Evolutionary conservation across 2,113 vertebrate genomes (phyloP).

Genomic region (Eidolon helvum): DNA sequence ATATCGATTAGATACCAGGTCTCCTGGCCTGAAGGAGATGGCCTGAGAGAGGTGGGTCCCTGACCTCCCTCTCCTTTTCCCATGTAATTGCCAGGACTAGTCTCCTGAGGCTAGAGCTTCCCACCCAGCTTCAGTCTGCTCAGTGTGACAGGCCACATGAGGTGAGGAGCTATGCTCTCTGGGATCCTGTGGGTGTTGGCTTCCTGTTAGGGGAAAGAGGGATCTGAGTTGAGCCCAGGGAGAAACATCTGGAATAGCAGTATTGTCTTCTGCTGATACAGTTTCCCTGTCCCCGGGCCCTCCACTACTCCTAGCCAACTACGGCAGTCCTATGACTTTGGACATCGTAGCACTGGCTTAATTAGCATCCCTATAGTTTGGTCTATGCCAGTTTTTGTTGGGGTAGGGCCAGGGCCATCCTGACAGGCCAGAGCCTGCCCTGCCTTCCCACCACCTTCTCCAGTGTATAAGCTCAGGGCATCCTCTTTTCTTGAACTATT

Average conservation of each 20-base stretch:
- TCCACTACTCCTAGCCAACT: neutral
- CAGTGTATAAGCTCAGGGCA: conserved; percentile 40
- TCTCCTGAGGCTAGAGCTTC: conserved; percentile 20
- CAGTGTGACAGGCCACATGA: conserved; percentile 49
- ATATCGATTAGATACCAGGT: neutral
- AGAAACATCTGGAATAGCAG: conserved; percentile 54
- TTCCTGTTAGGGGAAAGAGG: conserved; percentile 31
- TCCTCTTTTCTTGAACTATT: conserved; percentile 31
- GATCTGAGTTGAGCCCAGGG: conserved; percentile 42
- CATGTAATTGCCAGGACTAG: neutral
- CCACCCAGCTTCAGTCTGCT: neutral
- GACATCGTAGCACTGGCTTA: conserved; percentile 31
- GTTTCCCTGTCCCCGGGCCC: neutral
- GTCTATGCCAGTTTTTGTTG: conserved; percentile 50
- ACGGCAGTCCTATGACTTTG: neutral
- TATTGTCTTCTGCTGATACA: conserved; percentile 39
- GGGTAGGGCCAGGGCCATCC: conserved; percentile 40
- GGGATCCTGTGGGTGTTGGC: conserved; percentile 39
- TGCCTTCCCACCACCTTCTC: neutral
- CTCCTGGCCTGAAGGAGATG: neutral
- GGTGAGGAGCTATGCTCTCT: conserved; percentile 8
- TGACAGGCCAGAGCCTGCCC: conserved; percentile 36
- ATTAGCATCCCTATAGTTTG: conserved; percentile 25
- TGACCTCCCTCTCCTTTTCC: neutral
- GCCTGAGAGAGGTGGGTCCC: neutral